These are phyloP conservation scores for Lophotis ruficrista DNA, from an alignment of 2,113 vertebrate species.

Conservation along the genomic window DNA sequence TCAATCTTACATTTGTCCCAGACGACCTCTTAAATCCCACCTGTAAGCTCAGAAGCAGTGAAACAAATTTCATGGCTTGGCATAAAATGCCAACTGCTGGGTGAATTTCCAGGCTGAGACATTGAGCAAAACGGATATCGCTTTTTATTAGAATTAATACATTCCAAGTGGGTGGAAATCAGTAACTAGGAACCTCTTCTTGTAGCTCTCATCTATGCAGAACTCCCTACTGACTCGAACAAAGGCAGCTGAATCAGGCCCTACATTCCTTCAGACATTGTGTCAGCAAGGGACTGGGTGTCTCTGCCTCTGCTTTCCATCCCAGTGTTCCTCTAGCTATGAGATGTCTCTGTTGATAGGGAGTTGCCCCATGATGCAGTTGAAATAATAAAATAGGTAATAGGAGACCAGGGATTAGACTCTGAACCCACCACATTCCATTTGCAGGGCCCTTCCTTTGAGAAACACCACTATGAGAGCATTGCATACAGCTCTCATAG, in stretches of 20 bases:
- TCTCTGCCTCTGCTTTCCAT: slow-evolving; percentile 62
- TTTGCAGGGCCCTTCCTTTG: slow-evolving; percentile 38
- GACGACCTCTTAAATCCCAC: slow-evolving; percentile 8
- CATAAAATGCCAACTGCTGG: neutral
- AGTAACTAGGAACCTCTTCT: slow-evolving; percentile 48
- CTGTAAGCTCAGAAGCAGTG: neutral
- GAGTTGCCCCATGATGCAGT: slow-evolving; percentile 64
- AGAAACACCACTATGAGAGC: slow-evolving; percentile 33
- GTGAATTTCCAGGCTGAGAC: neutral
- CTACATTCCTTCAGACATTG: slow-evolving; percentile 66
- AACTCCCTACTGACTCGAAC: slow-evolving; percentile 61
- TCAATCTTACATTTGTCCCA: neutral
- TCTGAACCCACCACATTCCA: slow-evolving; percentile 44
- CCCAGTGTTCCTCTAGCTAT: slow-evolving; percentile 49
- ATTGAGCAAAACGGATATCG: neutral
- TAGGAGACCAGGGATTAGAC: slow-evolving; percentile 51
- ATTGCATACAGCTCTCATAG: neutral
- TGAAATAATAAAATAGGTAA: slow-evolving; percentile 70
- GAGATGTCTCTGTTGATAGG: slow-evolving; percentile 53
- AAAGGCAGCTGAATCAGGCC: slow-evolving; percentile 63
- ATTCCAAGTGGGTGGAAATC: slow-evolving; percentile 54
- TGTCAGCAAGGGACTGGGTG: slow-evolving; percentile 71
- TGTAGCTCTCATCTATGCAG: slow-evolving; percentile 32
- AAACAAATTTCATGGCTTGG: neutral
- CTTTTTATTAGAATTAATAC: slow-evolving; percentile 24